Evolutionary conservation across 2,113 vertebrate genomes (phyloP).

Genomic region (Pao palembangensis): DNA sequence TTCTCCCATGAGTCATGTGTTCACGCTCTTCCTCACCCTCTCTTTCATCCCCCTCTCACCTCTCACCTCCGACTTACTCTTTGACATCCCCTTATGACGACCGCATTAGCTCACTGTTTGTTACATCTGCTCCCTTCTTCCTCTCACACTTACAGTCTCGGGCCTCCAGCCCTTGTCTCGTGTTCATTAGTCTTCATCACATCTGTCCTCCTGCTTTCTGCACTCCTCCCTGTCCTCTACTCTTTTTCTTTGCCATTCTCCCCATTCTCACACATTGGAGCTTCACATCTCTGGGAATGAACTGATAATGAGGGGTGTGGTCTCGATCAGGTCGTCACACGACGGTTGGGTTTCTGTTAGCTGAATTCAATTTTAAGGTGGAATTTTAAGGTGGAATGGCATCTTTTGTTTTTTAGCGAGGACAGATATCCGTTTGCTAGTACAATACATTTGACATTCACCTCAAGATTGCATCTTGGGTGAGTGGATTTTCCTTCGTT

Average conservation of each 20-base stretch:
- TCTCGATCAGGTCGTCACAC: background rate
- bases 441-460: too few species aligned
- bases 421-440: too few species aligned
- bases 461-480: too few species aligned
- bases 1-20: constrained; percentile 3
- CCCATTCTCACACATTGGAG: background rate
- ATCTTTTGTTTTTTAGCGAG: too few species aligned
- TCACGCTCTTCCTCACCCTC: constrained; percentile 1
- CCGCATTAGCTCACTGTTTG: background rate
- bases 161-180: background rate
- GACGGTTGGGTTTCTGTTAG: too few species aligned
- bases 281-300: background rate
- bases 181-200: background rate
- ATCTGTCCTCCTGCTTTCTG: background rate
- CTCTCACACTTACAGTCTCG: background rate
- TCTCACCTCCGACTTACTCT: constrained; percentile 1
- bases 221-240: background rate
- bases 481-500: too few species aligned
- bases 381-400: too few species aligned
- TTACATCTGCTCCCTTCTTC: constrained; percentile 4
- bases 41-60: background rate
- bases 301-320: background rate
- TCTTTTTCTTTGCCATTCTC: background rate
- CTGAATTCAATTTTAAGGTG: too few species aligned
- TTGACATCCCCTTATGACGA: background rate